Evolutionary conservation across 2,888 invertebrate genomes (phyloP), one percentile per base, ranked within the genome.

Genomic region (Chouioia cunea): DNA sequence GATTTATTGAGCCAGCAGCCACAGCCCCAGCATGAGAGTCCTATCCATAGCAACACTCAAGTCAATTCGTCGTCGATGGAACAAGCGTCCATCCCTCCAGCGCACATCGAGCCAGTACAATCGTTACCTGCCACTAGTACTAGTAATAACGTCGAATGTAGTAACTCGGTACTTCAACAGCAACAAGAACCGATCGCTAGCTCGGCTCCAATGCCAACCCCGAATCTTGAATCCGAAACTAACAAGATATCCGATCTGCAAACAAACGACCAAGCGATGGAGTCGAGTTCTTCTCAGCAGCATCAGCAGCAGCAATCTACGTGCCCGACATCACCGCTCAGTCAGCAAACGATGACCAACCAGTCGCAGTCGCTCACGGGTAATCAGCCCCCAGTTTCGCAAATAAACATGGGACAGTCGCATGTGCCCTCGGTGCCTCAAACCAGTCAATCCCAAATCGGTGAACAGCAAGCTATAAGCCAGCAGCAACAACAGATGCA

Each of bases 101-200:
- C 76, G 22, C 81, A 79, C 43, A 76, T 82, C 6, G 82, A 81
- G 47, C 79, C 80, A n/a, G 83, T 84, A n/a, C 85, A 85, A 67
- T 81, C 82, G 10, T 69, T 85, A 70, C 85, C 85, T 46, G 81
- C 81, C 15, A 82, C 85, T 18, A 85, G 85, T 73, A 84, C 85
- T 47, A 84, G 82, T 63, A 85, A 82, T 44, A 83, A 78, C 62
- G 72, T 80, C 47, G 84, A 85, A 14, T 80, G 80, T 68, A 76
- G 75, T 50, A 73, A 80, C 6, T 77, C 80, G n/a, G 71, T 79
- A 60, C 64, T 80, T 52, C 78, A 79, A 16, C 75, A 74, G 43
- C 71, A 71, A 53, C 79, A 75, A 50, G 73, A 73, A 57, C 66
- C 76, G n/a, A n/a, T 59, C 2, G 52, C 50, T 2, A 69, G 48